Evolutionary conservation across 1,140 invertebrate genomes (phyloP).

Genomic region (Mercenaria mercenaria): DNA sequence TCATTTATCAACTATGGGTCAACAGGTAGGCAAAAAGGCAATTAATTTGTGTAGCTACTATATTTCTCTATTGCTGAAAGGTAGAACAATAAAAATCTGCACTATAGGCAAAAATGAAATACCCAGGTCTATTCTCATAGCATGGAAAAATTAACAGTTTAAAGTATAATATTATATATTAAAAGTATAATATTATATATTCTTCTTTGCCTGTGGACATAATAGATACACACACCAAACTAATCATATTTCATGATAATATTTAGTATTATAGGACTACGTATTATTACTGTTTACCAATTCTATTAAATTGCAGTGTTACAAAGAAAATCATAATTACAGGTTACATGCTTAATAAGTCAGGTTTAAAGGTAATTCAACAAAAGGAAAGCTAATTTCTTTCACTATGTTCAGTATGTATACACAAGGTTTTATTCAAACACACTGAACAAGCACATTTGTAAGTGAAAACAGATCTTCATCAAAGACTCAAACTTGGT

Average conservation of each 20-base stretch:
- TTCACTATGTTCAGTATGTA: not conserved
- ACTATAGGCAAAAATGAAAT: no score
- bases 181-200: no score
- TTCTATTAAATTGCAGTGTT: no score
- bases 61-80: no score
- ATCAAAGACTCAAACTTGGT: constrained; percentile 29
- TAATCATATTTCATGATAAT: no score
- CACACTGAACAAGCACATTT: not conserved
- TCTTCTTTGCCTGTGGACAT: no score
- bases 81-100: not conserved
- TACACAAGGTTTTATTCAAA: not conserved
- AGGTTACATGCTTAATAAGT: not conserved
- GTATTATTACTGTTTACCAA: no score
- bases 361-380: not conserved
- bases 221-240: no score
- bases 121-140: no score
- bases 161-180: no score
- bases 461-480: not conserved
- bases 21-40: not conserved
- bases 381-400: not conserved
- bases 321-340: not conserved
- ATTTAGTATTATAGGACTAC: no score
- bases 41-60: not conserved
- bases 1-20: not conserved
- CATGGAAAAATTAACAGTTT: no score